Evolutionary conservation across 2,113 vertebrate genomes (phyloP), one percentile per base, ranked within the genome.

Genomic region (Python bivittatus): DNA sequence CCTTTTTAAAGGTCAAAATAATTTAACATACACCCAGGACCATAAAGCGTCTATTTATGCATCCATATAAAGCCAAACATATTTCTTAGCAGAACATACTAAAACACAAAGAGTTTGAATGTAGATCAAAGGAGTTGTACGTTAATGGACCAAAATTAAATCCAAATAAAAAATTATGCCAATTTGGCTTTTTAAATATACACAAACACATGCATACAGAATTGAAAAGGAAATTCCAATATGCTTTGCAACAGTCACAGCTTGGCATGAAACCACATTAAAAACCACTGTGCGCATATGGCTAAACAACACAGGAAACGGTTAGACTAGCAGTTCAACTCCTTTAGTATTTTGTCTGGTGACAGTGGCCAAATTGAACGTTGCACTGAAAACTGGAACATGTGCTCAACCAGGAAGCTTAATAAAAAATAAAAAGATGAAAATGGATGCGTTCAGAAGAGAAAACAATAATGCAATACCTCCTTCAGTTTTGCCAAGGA

Each of bases 211-310:
- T 25, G 83, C 1, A 53, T 9, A 33, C 72, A 42, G 4, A 89
- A 95, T 33, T 83, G n/a, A 56, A 94, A 94, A 91, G 86, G 91
- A 94, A 95, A 86, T 15, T 93, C 58, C 52, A 48, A 27, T 12
- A 79, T 0, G 0, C 57, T 90, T 93, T 93, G 86, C 93, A 60
- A 72, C 9, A 92, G 11, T 68, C 92, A 42, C n/a, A 56, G 9
- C 0, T 0, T 72, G 58, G 93, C 8, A 15, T 90, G 54, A 1
- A 58, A 6, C 52, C 90, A 8, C 6, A 52, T 92, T 0, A 0
- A 27, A 92, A 12, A 91, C 88, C 88, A 84, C 84, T 86, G 64
- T 60, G 42, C 92, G 88, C 27, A 23, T 89, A 53, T 48, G 88
- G 15, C 61, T 89, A 12, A 91, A 95, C 58, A 68, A 84, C 54